These are phyloP conservation scores for Sesia apiformis DNA, from an alignment of 2,888 invertebrate genomes.

Conservation along the genomic window DNA sequence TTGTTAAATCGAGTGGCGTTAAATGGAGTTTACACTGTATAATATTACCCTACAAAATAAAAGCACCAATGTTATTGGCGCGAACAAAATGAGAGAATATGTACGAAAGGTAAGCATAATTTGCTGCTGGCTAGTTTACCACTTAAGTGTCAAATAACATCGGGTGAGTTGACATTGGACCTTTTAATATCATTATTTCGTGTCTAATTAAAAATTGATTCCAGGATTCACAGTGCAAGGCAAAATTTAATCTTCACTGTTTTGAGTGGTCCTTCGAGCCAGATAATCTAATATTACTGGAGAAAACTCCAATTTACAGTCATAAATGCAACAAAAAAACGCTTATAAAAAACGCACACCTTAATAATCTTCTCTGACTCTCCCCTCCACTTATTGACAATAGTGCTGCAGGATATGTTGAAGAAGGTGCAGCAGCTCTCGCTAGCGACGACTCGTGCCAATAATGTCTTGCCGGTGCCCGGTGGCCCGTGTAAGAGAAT, in stretches of 20 bases:
- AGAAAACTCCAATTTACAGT: not conserved
- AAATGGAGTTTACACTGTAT: no score
- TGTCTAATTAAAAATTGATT: no score
- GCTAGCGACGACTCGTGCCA: constrained; percentile 91
- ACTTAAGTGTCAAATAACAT: not conserved
- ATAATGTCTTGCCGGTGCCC: constrained; percentile 90
- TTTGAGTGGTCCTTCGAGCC: not conserved
- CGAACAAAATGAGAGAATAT: no score
- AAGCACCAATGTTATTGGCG: no score
- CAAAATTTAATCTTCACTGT: not conserved
- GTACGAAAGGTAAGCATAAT: not conserved
- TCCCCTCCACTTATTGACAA: constrained; percentile 97
- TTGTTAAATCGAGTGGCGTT: no score
- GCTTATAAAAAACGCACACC: constrained; percentile 47
- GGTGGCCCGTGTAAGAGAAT: constrained; percentile 77
- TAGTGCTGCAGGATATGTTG: constrained; percentile 90
- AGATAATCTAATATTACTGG: not conserved
- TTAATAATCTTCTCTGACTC: constrained; percentile 95
- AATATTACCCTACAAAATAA: no score
- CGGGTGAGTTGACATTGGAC: not conserved
- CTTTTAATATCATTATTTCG: not conserved
- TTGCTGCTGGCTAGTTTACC: not conserved
- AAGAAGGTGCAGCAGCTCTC: constrained; percentile 90
- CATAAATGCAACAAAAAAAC: not conserved
- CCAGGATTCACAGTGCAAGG: no score